Percentiles rank a stretch among this genome's conserved stretches.
phyloP scores from a whole-genome alignment of 1,140 invertebrate species.

The Metaphire vulgaris region DNA sequence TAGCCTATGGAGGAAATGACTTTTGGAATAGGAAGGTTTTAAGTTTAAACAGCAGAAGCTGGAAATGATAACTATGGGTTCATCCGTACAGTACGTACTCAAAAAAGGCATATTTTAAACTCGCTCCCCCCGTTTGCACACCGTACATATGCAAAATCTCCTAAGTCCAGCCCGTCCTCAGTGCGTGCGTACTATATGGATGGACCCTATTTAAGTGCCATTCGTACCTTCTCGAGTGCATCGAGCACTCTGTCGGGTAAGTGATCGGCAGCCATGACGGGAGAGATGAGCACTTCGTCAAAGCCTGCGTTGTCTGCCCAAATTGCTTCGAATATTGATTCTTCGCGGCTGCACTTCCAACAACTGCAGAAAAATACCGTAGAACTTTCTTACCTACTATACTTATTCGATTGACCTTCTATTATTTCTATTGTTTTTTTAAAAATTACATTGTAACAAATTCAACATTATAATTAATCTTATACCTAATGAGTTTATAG shows the following conservation, averaged over 20 bases:
- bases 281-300: conserved; percentile 83
- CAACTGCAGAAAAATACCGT: conserved; percentile 30
- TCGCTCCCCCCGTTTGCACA: not conserved
- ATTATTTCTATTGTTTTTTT: no score
- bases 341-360: conserved; percentile 42
- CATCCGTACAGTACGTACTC: not conserved
- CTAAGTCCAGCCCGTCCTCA: not conserved
- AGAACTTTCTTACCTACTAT: not conserved
- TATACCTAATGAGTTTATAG: no score
- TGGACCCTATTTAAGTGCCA: not conserved
- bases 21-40: no score
- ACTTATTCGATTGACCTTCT: no score
- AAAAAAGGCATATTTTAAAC: not conserved
- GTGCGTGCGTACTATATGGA: not conserved
- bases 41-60: no score
- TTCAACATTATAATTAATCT: no score
- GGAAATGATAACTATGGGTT: not conserved
- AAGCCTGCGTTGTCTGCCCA: conserved; percentile 82
- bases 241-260: conserved; percentile 84
- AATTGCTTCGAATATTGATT: conserved; percentile 80
- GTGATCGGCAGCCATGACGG: conserved; percentile 86
- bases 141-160: not conserved
- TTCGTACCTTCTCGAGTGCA: conserved; percentile 74
- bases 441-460: no score
- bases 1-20: no score